Percentiles rank a stretch among this genome's conserved stretches.
phyloP scores from a whole-genome alignment of 2,797 vertebrate species.

The Pseudocheirus occidentalis region DNA sequence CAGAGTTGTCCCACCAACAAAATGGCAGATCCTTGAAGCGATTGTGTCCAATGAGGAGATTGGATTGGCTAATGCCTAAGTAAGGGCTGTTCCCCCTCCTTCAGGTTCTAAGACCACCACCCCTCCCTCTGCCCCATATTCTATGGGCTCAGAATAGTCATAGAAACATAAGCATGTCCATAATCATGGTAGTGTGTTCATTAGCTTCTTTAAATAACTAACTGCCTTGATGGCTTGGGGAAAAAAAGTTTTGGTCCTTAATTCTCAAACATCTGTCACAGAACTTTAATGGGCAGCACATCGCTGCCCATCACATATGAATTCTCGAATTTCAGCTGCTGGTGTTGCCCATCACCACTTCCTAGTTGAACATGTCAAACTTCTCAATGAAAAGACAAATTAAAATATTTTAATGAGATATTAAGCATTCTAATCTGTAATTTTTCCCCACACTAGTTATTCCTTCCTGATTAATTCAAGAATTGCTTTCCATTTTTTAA shows the following conservation, averaged over 20 bases:
- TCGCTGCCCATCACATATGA: conserved; percentile 36
- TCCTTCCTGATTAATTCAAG: conserved; percentile 78
- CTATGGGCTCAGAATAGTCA: not conserved
- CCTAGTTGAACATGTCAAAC: conserved; percentile 50
- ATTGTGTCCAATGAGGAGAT: not conserved
- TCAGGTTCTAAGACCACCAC: not conserved
- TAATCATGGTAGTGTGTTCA: not conserved
- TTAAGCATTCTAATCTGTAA: conserved; percentile 54
- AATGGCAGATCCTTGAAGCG: not conserved
- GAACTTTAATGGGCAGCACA: conserved; percentile 28
- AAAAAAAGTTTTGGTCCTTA: conserved; percentile 34
- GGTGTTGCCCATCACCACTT: conserved; percentile 45
- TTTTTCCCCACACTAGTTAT: conserved; percentile 60
- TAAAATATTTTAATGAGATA: conserved; percentile 71
- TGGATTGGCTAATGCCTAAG: not conserved
- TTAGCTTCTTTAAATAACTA: not conserved
- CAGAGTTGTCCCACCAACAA: not conserved
- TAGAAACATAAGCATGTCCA: not conserved
- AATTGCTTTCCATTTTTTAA: conserved; percentile 78
- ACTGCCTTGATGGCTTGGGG: conserved; percentile 37
- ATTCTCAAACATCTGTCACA: conserved; percentile 25
- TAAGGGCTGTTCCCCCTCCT: not conserved
- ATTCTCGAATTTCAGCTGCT: conserved; percentile 63
- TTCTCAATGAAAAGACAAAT: conserved; percentile 65
- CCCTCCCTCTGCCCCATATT: not conserved